phyloP scores from a whole-genome alignment of 2,888 invertebrate species.

The Elmis aenea region DNA sequence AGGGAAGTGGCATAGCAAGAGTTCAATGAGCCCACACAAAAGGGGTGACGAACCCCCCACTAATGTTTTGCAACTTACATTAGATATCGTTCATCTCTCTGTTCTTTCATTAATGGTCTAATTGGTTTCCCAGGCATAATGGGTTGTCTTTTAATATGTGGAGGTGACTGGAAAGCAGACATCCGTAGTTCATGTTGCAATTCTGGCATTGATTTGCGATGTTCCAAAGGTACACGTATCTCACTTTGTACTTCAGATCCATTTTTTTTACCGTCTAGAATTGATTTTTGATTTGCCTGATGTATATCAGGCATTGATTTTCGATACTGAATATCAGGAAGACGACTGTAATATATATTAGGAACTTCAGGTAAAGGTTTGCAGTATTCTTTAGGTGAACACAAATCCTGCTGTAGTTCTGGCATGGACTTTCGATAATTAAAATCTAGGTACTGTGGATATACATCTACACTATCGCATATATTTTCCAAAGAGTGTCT shows the following conservation, averaged over 20 bases:
- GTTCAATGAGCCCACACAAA: no score
- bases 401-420: slow-evolving; percentile 30
- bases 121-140: slow-evolving; percentile 56
- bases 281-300: slow-evolving; percentile 32
- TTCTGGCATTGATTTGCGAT: slow-evolving; percentile 42
- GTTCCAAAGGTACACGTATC: slow-evolving; percentile 35
- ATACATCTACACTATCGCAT: slow-evolving; percentile 33
- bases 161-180: slow-evolving; percentile 43
- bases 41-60: no score
- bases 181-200: slow-evolving; percentile 41
- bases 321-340: slow-evolving; percentile 32
- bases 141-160: slow-evolving; percentile 41
- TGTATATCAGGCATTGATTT: slow-evolving; percentile 43
- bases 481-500: slow-evolving; percentile 43
- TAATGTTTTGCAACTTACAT: slow-evolving; percentile 13
- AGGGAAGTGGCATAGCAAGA: no score
- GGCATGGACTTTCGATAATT: slow-evolving; percentile 44
- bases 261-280: slow-evolving; percentile 18
- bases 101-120: slow-evolving; percentile 38
- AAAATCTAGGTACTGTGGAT: slow-evolving; percentile 18
- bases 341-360: no score
- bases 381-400: background rate
- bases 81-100: slow-evolving; percentile 24
- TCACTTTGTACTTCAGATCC: slow-evolving; percentile 9
- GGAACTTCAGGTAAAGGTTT: slow-evolving; percentile 21